phyloP scores from a whole-genome alignment of 1,140 invertebrate genomes.

The Lepidotrigona ventralis region DNA sequence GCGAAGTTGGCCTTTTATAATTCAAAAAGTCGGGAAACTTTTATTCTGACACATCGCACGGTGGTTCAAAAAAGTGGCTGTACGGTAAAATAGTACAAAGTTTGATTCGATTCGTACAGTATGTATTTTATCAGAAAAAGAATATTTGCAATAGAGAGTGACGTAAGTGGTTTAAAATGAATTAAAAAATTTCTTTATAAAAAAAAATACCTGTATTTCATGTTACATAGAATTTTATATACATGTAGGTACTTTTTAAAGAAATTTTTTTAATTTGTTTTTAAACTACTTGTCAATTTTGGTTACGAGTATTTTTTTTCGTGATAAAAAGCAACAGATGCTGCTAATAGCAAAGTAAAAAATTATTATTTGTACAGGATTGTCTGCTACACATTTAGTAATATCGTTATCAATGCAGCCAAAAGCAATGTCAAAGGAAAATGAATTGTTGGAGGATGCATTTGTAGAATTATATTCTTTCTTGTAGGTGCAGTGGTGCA shows the following conservation, averaged over 20 bases:
- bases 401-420: no score
- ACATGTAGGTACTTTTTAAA: no score
- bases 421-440: no score
- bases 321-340: background rate
- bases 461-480: no score
- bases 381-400: background rate
- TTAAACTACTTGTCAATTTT: background rate
- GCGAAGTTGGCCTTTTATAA: background rate
- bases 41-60: background rate
- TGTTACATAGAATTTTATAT: no score
- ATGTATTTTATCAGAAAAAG: no score
- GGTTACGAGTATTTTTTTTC: background rate
- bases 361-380: background rate
- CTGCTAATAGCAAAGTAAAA: background rate
- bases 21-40: background rate
- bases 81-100: no score
- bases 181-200: background rate
- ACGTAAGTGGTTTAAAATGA: no score
- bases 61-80: background rate
- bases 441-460: no score
- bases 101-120: no score
- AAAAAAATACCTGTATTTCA: background rate
- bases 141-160: no score
- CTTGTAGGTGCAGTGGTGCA: no score
- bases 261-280: background rate